Percentiles rank a stretch among this genome's conserved stretches.
Evolutionary conservation across 2,888 invertebrate genomes (phyloP).

Genomic region (Hypomecis punctinalis): DNA sequence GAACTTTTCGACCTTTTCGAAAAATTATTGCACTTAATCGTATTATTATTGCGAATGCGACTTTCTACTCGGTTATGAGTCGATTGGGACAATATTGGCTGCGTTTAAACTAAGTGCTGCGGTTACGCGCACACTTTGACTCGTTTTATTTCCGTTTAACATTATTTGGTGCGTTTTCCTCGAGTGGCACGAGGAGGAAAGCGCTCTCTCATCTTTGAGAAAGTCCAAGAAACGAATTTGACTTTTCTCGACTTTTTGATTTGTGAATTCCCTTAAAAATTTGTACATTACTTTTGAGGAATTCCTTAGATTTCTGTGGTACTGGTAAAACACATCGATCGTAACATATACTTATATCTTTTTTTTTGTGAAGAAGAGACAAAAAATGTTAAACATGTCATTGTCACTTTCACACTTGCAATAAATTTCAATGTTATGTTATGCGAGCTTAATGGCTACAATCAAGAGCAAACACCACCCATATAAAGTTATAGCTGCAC

Average conservation of each 20-base stretch:
- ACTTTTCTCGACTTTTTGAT: neutral
- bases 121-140: slow-evolving; percentile 23
- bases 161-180: slow-evolving; percentile 13
- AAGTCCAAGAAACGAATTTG: neutral
- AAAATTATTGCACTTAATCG: slow-evolving; percentile 65
- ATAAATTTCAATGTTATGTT: too few relatives aligned
- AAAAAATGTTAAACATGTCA: neutral
- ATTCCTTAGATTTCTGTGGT: too few relatives aligned
- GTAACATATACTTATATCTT: too few relatives aligned
- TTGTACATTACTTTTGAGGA: too few relatives aligned
- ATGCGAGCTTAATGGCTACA: neutral
- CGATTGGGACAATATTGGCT: slow-evolving; percentile 47
- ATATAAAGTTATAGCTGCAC: slow-evolving; percentile 1
- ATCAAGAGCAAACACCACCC: neutral
- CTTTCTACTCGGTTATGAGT: slow-evolving; percentile 73
- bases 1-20: slow-evolving; percentile 59
- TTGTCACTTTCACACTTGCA: too few relatives aligned
- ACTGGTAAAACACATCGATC: too few relatives aligned
- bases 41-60: slow-evolving; percentile 52
- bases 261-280: too few relatives aligned
- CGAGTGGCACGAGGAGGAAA: neutral
- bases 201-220: neutral
- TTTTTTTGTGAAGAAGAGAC: too few relatives aligned
- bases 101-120: slow-evolving; percentile 18
- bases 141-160: slow-evolving; percentile 12